Conservation (phyloP, 2,113 vertebrate species). For the Rhombomys opimus region DNA sequence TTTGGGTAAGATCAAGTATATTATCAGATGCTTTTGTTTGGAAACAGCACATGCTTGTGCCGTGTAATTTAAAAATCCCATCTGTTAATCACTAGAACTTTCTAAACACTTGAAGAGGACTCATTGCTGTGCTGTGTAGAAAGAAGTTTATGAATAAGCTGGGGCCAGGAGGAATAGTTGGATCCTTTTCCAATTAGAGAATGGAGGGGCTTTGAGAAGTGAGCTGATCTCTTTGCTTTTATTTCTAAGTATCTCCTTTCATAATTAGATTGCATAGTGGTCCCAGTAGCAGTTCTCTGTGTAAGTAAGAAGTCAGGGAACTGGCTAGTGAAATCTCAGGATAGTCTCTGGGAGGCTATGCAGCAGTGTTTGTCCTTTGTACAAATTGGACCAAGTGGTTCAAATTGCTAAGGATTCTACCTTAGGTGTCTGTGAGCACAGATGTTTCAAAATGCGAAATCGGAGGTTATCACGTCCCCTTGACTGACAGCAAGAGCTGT, state of each 20-base stretch:
- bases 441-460: neutral
- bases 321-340: neutral
- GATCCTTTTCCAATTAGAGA: neutral
- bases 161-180: neutral
- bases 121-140: neutral
- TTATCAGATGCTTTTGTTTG: conserved; percentile 40
- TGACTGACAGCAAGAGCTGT: neutral
- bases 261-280: neutral
- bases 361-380: neutral
- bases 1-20: neutral
- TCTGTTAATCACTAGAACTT: conserved; percentile 60
- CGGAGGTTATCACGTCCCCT: neutral
- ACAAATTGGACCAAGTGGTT: neutral
- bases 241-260: neutral
- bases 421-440: too few relatives aligned
- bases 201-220: neutral
- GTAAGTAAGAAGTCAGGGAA: neutral
- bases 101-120: conserved; percentile 45
- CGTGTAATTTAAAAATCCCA: conserved; percentile 52
- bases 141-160: neutral
- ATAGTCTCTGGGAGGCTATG: neutral
- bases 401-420: neutral
- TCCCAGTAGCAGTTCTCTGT: neutral
- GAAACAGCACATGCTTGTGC: neutral
- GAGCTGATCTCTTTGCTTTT: neutral